These are phyloP conservation scores for Cheilosia pagana DNA, from an alignment of 2,888 invertebrate genomes.

Conservation along the genomic window DNA sequence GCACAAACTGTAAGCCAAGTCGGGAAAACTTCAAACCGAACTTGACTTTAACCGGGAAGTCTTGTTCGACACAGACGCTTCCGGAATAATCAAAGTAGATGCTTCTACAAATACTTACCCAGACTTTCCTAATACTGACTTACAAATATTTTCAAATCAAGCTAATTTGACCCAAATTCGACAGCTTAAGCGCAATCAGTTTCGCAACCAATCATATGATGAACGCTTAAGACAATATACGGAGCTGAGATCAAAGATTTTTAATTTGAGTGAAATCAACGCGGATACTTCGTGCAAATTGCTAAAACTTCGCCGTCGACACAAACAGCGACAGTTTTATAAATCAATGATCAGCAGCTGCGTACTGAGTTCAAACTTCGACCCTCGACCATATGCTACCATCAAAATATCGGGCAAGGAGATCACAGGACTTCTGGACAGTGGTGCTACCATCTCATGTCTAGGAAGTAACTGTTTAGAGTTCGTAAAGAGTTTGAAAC, in stretches of 20 bases:
- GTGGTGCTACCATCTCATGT: too few relatives aligned
- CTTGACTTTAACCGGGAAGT: neutral
- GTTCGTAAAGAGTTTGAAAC: too few relatives aligned
- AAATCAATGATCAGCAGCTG: too few relatives aligned
- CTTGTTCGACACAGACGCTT: constrained; percentile 15
- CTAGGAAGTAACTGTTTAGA: too few relatives aligned
- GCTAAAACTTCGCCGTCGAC: neutral
- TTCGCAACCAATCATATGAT: neutral
- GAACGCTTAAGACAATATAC: neutral
- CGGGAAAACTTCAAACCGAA: constrained; percentile 1
- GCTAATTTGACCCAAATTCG: neutral
- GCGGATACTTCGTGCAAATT: neutral
- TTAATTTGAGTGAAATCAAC: neutral
- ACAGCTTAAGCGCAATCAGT: neutral
- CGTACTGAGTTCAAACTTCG: neutral
- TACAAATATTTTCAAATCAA: neutral
- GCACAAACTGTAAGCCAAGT: neutral
- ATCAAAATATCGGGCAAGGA: neutral
- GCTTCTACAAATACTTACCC: constrained; percentile 1
- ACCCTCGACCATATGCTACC: neutral
- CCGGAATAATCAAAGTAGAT: constrained; percentile 16
- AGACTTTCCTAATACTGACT: neutral
- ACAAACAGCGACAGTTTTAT: neutral
- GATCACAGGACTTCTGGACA: neutral
- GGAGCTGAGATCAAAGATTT: neutral